Base-by-base conservation (phyloP, 2,888 invertebrate genomes). In the Baronia brevicornis region DNA sequence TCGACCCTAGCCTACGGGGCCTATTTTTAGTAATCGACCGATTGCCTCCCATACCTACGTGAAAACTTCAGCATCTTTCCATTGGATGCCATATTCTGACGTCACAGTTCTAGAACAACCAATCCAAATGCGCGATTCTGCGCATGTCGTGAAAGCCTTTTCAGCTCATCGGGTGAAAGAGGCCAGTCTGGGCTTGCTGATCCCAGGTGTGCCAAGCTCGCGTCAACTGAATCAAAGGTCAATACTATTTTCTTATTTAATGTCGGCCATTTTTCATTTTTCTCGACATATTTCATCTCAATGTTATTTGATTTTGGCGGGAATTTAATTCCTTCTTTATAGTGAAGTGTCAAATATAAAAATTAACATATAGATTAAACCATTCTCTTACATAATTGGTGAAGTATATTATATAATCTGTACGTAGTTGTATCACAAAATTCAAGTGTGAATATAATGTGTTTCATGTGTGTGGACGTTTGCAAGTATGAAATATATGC, bases 1-100 rank as follows among this genome's bases (percentile, higher is more conserved):
- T 53, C 53, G 53, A 54, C 48, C 49, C 36, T 36, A 20, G 40
- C 39, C 36, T 41, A 37, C 41, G 43, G 55, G 53, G 60, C 64
- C 73, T 80, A 82, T 79, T 71, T 82, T 77, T 78, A 79, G 71
- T 53, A 43, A 75, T 75, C 77, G 75, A 78, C 71, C 75, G 58
- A 50, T 47, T 54, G 44, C 52, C 54, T 54, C 48, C 46, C 66
- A 70, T 80, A 79, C 79, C 82, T 82, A 82, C 79, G 50, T 74
- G 77, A 77, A 71, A 60, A 22, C 71, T 82, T 82, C 80, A 80
- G 80, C 51, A 37, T 38, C 33, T 5, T 18, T 25, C 43, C 18
- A 79, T 82, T 82, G 79, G 82, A 31, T 33, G 51, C 44, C 42
- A 47, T 46, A 39, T 38, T 35, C 63, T 80, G 78, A 79, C 82